Conservation (phyloP, 2,888 invertebrate genomes). For the Pachymerium ferrugineum region DNA sequence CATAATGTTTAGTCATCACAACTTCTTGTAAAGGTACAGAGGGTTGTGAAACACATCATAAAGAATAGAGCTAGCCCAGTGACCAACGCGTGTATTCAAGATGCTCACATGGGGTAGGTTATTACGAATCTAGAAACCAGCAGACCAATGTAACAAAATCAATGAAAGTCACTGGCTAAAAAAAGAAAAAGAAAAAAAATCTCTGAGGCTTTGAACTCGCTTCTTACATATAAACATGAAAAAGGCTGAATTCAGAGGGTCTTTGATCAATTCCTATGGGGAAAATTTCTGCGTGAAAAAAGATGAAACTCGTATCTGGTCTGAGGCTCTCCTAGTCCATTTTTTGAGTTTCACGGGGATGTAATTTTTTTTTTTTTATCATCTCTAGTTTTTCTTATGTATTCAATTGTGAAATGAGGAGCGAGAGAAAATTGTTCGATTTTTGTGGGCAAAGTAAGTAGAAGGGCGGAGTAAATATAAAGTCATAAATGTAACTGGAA, state of each 20-base stretch:
- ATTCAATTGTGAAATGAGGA: slow-evolving; percentile 1
- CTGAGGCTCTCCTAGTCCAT: neutral
- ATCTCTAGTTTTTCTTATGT: neutral
- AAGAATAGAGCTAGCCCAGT: neutral
- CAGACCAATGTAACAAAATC: neutral
- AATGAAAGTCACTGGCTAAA: neutral
- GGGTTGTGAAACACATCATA: neutral
- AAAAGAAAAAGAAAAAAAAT: neutral
- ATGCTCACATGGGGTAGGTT: neutral
- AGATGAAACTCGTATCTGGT: neutral
- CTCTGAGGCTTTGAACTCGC: neutral
- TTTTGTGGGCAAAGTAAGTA: neutral
- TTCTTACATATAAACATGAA: neutral
- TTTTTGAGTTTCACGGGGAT: neutral
- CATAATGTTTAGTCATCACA: too few relatives aligned
- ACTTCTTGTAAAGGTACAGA: too few relatives aligned
- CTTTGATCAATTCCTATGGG: slow-evolving; percentile 2
- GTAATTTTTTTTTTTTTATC: neutral
- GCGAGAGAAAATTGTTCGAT: neutral
- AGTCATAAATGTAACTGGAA: slow-evolving; percentile 1
- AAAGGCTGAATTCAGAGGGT: neutral
- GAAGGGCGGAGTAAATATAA: slow-evolving; percentile 7
- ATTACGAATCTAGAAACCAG: neutral
- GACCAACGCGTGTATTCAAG: neutral
- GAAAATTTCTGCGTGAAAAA: slow-evolving; percentile 7